Evolutionary conservation across 2,797 vertebrate genomes (phyloP).

Genomic region (Crocidura indochinensis): DNA sequence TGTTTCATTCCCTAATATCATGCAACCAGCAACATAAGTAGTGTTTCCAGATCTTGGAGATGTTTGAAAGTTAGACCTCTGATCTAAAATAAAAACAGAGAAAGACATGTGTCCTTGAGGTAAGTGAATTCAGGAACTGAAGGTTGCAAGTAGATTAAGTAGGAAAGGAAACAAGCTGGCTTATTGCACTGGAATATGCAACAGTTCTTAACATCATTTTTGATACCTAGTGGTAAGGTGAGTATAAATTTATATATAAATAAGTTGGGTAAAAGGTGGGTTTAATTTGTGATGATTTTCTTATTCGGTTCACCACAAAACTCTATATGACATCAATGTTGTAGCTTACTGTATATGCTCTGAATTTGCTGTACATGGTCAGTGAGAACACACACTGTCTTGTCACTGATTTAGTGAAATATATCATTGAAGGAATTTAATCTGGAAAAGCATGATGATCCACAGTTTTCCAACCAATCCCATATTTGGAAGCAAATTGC

Average conservation of each 20-base stretch:
- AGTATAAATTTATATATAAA: background rate
- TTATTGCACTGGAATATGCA: background rate
- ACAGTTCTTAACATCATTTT: slow-evolving; percentile 26
- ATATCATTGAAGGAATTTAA: slow-evolving; percentile 71
- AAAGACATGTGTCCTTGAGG: background rate
- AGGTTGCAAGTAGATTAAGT: slow-evolving; percentile 6
- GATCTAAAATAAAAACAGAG: slow-evolving; percentile 19
- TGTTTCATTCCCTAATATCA: slow-evolving; percentile 46
- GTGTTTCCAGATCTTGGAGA: background rate
- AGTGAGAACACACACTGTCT: slow-evolving; percentile 4
- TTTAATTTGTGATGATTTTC: background rate
- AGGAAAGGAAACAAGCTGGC: slow-evolving; percentile 32
- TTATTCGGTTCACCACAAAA: slow-evolving; percentile 54
- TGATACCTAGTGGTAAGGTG: slow-evolving; percentile 23
- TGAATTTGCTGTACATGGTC: slow-evolving; percentile 39
- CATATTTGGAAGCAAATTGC: slow-evolving; percentile 67
- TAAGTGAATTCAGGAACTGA: slow-evolving; percentile 46
- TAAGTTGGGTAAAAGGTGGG: background rate
- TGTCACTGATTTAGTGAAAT: slow-evolving; percentile 66
- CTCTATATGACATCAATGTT: background rate
- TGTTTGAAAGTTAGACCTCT: slow-evolving; percentile 28
- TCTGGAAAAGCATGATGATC: slow-evolving; percentile 74
- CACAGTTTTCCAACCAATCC: slow-evolving; percentile 58
- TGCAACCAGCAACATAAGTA: slow-evolving; percentile 6
- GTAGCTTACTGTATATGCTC: background rate